Conservation (phyloP, 1,140 invertebrate species). For the Grapholita molesta region DNA sequence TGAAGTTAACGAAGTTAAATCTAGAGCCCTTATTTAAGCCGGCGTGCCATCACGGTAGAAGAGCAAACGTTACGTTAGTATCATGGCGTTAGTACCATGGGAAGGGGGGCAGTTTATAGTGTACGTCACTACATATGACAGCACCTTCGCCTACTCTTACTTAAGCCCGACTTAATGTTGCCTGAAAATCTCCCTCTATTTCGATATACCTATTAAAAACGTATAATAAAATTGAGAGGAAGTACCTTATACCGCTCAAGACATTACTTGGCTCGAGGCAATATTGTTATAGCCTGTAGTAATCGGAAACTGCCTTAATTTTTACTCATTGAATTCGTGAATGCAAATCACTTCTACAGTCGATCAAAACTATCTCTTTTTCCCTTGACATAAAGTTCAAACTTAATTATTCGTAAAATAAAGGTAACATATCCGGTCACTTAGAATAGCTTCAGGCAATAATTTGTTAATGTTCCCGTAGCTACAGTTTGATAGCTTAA, state of each 20-base stretch:
- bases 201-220: conserved; percentile 11
- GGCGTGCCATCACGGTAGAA: too few species aligned
- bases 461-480: conserved; percentile 60
- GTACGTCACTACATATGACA: too few species aligned
- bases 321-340: conserved; percentile 62
- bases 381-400: conserved; percentile 18
- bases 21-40: too few species aligned
- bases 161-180: too few species aligned
- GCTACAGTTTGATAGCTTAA: conserved; percentile 53
- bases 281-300: conserved; percentile 52
- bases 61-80: too few species aligned
- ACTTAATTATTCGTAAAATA: conserved; percentile 23
- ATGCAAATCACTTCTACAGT: conserved; percentile 47
- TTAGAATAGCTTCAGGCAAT: conserved; percentile 51
- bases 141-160: too few species aligned
- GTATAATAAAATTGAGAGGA: conserved; percentile 1
- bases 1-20: too few species aligned
- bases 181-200: background rate
- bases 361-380: conserved; percentile 27
- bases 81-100: too few species aligned
- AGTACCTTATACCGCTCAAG: conserved; percentile 41
- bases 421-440: conserved; percentile 56
- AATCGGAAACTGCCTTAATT: conserved; percentile 66
- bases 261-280: conserved; percentile 44
- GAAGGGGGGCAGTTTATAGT: too few species aligned